These are phyloP conservation scores for Plutomurus gul DNA, from an alignment of 1,140 invertebrate species.

Conservation along the genomic window DNA sequence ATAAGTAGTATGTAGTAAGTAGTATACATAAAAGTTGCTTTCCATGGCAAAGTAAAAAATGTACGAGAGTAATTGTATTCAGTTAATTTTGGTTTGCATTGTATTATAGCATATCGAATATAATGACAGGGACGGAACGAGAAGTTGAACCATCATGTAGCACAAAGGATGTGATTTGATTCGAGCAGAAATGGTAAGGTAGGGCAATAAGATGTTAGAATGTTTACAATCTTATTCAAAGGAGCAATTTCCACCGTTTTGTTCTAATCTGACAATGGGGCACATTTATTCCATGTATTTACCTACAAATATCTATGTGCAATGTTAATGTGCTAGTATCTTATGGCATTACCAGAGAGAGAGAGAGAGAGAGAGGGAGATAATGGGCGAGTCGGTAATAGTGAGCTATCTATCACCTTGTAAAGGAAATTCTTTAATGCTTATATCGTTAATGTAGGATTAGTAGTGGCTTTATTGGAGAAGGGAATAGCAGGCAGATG, in stretches of 20 bases:
- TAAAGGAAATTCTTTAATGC: slow-evolving; percentile 21
- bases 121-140: no score
- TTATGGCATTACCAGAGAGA: not conserved
- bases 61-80: no score
- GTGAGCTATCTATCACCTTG: not conserved
- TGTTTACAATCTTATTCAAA: slow-evolving; percentile 2
- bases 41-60: no score
- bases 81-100: no score
- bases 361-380: not conserved
- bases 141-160: no score
- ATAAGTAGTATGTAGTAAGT: no score
- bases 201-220: not conserved
- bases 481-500: slow-evolving; percentile 22
- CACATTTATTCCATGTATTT: not conserved
- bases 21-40: no score
- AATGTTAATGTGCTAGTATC: not conserved
- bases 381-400: not conserved
- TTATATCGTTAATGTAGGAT: slow-evolving; percentile 30
- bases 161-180: not conserved
- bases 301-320: not conserved
- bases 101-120: no score
- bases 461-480: not conserved
- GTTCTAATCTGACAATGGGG: not conserved
- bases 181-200: not conserved
- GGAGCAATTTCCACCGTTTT: slow-evolving; percentile 2